A percentile compares a stretch with the other conserved stretches of the same genome.
Evolutionary conservation across 2,888 invertebrate genomes (phyloP).

Genomic region (Noctua fimbriata): DNA sequence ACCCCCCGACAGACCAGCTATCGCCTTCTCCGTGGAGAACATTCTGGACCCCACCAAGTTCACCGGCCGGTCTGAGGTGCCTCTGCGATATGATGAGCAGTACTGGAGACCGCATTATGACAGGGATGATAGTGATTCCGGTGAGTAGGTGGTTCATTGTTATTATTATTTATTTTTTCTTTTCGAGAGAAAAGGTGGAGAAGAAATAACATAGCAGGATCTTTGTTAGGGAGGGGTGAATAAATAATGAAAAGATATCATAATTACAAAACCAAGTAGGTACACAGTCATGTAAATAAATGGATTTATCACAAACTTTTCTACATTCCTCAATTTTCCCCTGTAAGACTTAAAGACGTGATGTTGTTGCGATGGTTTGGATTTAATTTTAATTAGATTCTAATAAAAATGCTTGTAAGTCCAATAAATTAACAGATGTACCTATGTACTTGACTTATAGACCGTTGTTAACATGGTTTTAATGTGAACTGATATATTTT

Average conservation of each 20-base stretch:
- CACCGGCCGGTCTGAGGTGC: conserved; percentile 92
- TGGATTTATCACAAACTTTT: not conserved
- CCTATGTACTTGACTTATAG: not conserved
- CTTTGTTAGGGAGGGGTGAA: not conserved
- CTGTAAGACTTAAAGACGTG: not conserved
- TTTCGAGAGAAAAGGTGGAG: too few species aligned
- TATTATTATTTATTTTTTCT: not conserved
- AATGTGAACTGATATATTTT: not conserved
- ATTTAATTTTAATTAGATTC: not conserved
- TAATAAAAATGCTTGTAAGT: not conserved
- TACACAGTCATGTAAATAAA: not conserved
- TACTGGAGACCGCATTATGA: conserved; percentile 90
- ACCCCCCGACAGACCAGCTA: conserved; percentile 88
- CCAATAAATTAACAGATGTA: not conserved
- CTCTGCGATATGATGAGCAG: conserved; percentile 90
- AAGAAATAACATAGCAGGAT: not conserved
- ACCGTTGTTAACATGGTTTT: not conserved
- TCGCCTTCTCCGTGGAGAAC: conserved; percentile 97
- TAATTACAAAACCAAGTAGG: not conserved
- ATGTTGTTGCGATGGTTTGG: not conserved
- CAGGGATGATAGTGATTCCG: conserved; percentile 91
- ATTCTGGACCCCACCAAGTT: conserved; percentile 97
- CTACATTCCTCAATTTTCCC: not conserved
- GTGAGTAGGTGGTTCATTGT: conserved; percentile 74
- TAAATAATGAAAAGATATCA: not conserved